Percentiles rank a stretch among this genome's conserved stretches.
These are phyloP conservation scores for Coelopa frigida DNA, from an alignment of 1,140 invertebrate genomes.

Conservation along the genomic window DNA sequence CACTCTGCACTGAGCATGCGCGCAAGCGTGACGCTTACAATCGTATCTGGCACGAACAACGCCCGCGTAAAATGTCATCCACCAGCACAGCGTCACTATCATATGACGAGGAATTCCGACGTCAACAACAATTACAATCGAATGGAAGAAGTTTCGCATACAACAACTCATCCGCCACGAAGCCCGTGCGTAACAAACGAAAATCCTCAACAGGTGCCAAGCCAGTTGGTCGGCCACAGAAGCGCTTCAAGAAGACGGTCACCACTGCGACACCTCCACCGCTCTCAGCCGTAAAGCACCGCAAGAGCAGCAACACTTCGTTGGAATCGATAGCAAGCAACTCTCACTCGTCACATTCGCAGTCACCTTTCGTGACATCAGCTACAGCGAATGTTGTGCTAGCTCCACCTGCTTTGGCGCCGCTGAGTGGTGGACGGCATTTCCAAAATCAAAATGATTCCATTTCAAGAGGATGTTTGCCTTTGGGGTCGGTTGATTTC, in stretches of 20 bases:
- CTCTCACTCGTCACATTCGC: slow-evolving; percentile 31
- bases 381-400: not conserved
- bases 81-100: too few species aligned
- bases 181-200: too few species aligned
- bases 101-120: too few species aligned
- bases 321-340: slow-evolving; percentile 41
- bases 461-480: too few species aligned
- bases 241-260: slow-evolving; percentile 26
- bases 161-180: too few species aligned
- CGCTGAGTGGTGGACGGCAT: slow-evolving; percentile 28
- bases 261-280: slow-evolving; percentile 2
- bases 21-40: slow-evolving; percentile 74
- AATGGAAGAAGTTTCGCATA: too few species aligned
- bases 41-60: slow-evolving; percentile 60
- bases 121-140: too few species aligned
- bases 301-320: slow-evolving; percentile 40
- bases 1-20: slow-evolving; percentile 75
- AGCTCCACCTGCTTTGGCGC: slow-evolving; percentile 30
- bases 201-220: slow-evolving; percentile 20
- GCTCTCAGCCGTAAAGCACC: slow-evolving; percentile 21
- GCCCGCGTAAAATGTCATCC: slow-evolving; percentile 64
- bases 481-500: too few species aligned
- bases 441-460: not conserved
- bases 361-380: slow-evolving; percentile 17
- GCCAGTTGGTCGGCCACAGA: slow-evolving; percentile 31